Base-by-base conservation (phyloP, 2,888 invertebrate species). In the Sarcophaga subvicina region DNA sequence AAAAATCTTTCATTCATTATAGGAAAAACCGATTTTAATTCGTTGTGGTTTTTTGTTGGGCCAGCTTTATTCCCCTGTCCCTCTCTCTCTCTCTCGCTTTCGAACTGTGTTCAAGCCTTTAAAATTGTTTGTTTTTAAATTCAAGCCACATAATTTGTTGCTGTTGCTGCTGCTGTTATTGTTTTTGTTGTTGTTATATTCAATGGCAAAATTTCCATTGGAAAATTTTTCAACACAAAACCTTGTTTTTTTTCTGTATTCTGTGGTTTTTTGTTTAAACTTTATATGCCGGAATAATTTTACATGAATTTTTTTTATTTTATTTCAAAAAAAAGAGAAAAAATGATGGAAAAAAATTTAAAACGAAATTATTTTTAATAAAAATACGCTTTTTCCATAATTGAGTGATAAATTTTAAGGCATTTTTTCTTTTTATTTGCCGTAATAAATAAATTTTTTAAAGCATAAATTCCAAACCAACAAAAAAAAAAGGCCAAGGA, bases 61-160 rank as follows among this genome's bases (percentile, higher is more conserved):
- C 37, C 37, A 27, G 59, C 60, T 59, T 70, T 17, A 20, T 54
- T 17, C n/a, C 20, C 17, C 77, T 66, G 64, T 14, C 45, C 27
- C 77, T 64, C 60, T 49, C 22, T 45, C 62, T 47, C 45, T 45
- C 5, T 77, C 17, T 54, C 54, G 14, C 54, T 54, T 3, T 2
- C 1, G 14, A 54, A 17, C 4, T 14, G 5, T 4, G 54, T 54
- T 54, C 3, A 10, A 14, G 54, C 5, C 17, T 54, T 54, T 54
- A 14, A 54, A 14, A 54, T 54, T 66, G 45, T 67, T 83, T 49
- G 72, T 73, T 73, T 83, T 83, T 84, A 49, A 75, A 84, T 87
- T 78, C 78, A 71, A 78, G 83, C 87, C 87, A 87, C 78, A 87
- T 84, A 81, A 87, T 87, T 81, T 81, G 87, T 87, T 78, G 72